Evolutionary conservation across 2,113 vertebrate species (phyloP), one percentile per base, ranked within the genome.

Genomic region (Clarias gariepinus): DNA sequence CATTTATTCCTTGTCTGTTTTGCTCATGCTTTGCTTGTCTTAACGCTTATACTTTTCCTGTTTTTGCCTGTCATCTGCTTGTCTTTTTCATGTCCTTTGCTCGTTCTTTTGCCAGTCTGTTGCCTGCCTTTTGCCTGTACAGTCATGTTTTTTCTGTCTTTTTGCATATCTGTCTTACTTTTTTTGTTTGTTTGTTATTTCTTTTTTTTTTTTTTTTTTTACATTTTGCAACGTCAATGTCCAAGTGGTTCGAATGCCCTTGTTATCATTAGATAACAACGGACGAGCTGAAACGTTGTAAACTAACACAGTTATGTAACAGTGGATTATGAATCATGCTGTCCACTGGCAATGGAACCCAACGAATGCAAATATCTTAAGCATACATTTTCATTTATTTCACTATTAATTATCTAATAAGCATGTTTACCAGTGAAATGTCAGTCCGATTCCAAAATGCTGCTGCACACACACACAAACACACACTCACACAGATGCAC

Each of bases 251-350:
- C 9, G 11, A 68, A 68, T 30, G 53, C 11, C 23, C 25, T 74
- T 47, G 71, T 74, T 74, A 58, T 61, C 10, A 7, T 61, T 80
- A 60, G 30, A 41, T 60, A 81, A 60, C 25, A 33, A 19, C 36
- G 30, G 55, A 60, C 78, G 19, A 36, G 28, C 55, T 81, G 57
- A 61, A 60, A 15, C 21, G 77, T 79, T 79, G 41, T 61, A 21
- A 81, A 81, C 4, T 19, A 21, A 60, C 77, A 28, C 78, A 7
- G 30, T 81, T 81, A 81, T 41, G 57, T 81, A 81, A 81, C 78
- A 36, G 28, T 33, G 28, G 30, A 36, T 60, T 36, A 36, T 81
- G 78, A 55, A 21, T 80, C 84, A 58, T 69, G 9, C 61, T 57
- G 12, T 80, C 68, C 52, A 11, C 16, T 19, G 84, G 63, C 52